These are phyloP conservation scores for Norana najaformis DNA, from an alignment of 2,888 invertebrate species.

Conservation along the genomic window DNA sequence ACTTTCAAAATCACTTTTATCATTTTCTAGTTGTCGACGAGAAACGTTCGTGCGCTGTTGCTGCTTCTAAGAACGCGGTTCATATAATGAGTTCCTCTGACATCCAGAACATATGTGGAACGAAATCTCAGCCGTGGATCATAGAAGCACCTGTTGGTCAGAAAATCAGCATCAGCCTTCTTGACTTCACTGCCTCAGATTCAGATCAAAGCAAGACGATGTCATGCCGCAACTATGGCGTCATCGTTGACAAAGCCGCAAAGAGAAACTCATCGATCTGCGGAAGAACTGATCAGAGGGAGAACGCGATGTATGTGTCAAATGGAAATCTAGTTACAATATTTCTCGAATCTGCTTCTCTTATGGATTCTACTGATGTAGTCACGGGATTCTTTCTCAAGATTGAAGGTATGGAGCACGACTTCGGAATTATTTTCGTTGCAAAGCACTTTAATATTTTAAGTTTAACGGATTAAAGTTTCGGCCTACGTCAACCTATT, in stretches of 20 bases:
- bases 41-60: neutral
- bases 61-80: neutral
- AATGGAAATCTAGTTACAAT: neutral
- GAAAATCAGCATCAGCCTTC: conserved; percentile 17
- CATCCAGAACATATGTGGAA: neutral
- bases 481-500: no score
- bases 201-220: neutral
- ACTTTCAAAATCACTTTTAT: neutral
- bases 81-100: conserved; percentile 8
- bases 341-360: neutral
- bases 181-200: conserved; percentile 4
- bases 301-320: neutral
- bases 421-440: no score
- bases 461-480: no score
- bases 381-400: neutral
- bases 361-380: neutral
- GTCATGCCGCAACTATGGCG: neutral
- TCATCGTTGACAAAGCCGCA: neutral
- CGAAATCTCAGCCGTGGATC: conserved; percentile 16
- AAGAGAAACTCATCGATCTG: neutral
- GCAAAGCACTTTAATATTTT: no score
- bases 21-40: neutral
- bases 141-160: conserved; percentile 23
- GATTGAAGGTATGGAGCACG: neutral
- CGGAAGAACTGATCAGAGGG: neutral